Percentiles rank a stretch among this genome's conserved stretches.
Evolutionary conservation across 2,797 vertebrate species (phyloP).

Genomic region (Phalloptychus januarius): DNA sequence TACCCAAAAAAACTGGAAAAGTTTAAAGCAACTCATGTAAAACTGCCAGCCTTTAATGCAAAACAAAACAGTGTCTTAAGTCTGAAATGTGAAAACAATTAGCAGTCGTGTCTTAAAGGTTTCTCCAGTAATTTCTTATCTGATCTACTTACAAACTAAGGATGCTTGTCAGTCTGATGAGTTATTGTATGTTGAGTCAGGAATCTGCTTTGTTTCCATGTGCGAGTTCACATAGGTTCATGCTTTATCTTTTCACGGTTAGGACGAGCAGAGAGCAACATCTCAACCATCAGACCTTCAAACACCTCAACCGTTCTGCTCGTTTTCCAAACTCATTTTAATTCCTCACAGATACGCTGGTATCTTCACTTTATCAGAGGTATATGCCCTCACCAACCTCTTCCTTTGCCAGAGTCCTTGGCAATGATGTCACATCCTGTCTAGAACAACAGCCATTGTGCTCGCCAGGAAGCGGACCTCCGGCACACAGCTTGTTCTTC

Average conservation of each 20-base stretch:
- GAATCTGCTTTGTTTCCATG: background rate
- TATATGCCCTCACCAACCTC: slow-evolving; percentile 17
- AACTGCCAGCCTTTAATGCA: background rate
- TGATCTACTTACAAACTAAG: background rate
- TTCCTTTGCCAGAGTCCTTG: slow-evolving; percentile 45
- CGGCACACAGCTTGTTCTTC: slow-evolving; percentile 6
- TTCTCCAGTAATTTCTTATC: background rate
- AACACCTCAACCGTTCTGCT: too few species aligned
- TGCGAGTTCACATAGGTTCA: background rate
- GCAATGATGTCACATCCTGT: slow-evolving; percentile 65
- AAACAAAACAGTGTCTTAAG: background rate
- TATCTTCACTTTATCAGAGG: slow-evolving; percentile 11
- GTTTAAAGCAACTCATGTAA: background rate
- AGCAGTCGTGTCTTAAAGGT: background rate
- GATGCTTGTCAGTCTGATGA: background rate
- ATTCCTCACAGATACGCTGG: background rate
- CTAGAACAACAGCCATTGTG: slow-evolving; percentile 68
- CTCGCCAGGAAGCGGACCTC: slow-evolving; percentile 56
- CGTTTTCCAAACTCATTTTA: too few species aligned
- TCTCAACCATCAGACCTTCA: background rate
- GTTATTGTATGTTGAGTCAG: background rate
- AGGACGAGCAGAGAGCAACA: background rate
- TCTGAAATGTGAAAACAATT: slow-evolving; percentile 1
- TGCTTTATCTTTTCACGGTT: background rate
- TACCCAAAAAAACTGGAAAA: background rate